Percentiles rank a stretch among this genome's conserved stretches.
Conservation (phyloP, 2,797 vertebrate genomes). For the Chromobotia macracanthus region DNA sequence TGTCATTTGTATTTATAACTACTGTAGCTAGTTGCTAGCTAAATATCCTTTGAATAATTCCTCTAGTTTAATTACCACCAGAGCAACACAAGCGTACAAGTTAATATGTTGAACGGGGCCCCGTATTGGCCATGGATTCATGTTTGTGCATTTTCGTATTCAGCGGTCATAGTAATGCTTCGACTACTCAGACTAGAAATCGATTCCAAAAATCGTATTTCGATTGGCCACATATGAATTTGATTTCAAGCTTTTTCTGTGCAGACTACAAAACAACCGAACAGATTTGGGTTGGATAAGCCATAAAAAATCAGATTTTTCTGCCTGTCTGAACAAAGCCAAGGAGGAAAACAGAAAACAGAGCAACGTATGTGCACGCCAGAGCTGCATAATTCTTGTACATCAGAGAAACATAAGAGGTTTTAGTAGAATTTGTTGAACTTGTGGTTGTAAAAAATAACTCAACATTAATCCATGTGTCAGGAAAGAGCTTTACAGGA, state of each 20-base stretch:
- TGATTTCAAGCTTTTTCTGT: neutral
- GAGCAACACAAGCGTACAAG: no score
- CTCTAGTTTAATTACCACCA: no score
- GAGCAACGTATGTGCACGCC: neutral
- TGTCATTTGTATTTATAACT: no score
- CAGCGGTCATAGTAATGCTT: no score
- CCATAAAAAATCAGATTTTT: neutral
- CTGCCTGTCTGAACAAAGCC: slow-evolving; percentile 11
- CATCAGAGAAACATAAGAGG: neutral
- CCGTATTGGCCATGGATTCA: no score
- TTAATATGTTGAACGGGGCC: no score
- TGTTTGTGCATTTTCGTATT: neutral
- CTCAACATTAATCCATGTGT: slow-evolving; percentile 22
- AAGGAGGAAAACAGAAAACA: slow-evolving; percentile 2
- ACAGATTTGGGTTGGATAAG: neutral
- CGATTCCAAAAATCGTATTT: neutral
- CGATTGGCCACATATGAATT: neutral
- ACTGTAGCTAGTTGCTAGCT: no score
- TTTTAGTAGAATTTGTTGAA: slow-evolving; percentile 19
- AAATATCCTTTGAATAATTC: no score
- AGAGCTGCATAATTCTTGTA: neutral
- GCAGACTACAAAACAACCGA: neutral
- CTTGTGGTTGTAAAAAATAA: slow-evolving; percentile 7
- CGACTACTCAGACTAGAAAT: neutral
- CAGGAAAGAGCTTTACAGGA: slow-evolving; percentile 33